These are phyloP conservation scores for Smittia sp. DNA, from an alignment of 2,888 invertebrate genomes.

Conservation along the genomic window DNA sequence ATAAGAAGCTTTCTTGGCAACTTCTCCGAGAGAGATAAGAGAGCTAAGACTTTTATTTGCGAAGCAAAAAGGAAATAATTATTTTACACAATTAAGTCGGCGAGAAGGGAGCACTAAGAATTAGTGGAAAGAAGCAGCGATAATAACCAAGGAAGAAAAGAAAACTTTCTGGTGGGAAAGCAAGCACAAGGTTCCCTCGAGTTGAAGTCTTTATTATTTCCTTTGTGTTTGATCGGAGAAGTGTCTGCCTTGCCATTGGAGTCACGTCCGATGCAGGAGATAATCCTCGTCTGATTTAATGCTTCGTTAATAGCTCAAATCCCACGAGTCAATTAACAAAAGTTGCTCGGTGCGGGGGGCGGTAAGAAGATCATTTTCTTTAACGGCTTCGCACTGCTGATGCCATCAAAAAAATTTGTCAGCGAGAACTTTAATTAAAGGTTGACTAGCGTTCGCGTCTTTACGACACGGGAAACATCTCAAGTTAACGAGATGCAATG, in stretches of 20 bases:
- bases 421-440: neutral
- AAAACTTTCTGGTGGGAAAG: neutral
- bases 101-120: neutral
- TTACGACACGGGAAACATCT: no score
- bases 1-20: neutral
- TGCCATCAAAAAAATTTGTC: neutral
- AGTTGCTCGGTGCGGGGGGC: neutral
- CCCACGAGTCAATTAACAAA: neutral
- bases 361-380: neutral
- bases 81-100: neutral
- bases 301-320: neutral
- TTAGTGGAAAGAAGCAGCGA: neutral
- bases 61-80: neutral
- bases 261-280: neutral
- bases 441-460: no score
- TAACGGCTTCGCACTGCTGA: neutral
- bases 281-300: slow-evolving; percentile 16
- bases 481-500: neutral
- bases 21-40: neutral
- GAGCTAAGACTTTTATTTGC: no score
- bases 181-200: no score
- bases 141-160: neutral
- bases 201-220: neutral
- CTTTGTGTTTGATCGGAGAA: neutral
- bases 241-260: neutral